phyloP scores from a whole-genome alignment of 2,888 invertebrate species.

The Andrena praecox region DNA sequence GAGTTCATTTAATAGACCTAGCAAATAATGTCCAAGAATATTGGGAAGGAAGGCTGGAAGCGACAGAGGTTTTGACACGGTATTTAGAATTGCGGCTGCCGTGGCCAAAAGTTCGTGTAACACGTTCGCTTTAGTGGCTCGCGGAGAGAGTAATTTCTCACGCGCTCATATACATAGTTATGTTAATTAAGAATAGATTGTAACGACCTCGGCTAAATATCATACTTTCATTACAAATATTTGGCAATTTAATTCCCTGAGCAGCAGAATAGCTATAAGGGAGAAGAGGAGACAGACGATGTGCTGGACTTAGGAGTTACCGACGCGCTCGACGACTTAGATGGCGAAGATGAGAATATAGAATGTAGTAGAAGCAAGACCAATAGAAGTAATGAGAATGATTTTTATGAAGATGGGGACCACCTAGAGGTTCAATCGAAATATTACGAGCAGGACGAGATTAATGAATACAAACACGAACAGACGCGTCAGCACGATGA shows the following conservation, averaged over 20 bases:
- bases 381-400: slow-evolving; percentile 76
- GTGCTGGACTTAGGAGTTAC: slow-evolving; percentile 84
- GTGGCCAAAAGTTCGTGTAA: background rate
- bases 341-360: slow-evolving; percentile 83
- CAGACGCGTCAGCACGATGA: slow-evolving; percentile 67
- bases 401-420: slow-evolving; percentile 80
- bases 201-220: slow-evolving; percentile 57
- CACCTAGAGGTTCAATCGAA: slow-evolving; percentile 66
- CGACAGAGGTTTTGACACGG: background rate
- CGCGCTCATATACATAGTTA: slow-evolving; percentile 25
- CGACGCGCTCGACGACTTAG: slow-evolving; percentile 83
- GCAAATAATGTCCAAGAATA: slow-evolving; percentile 6
- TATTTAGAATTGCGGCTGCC: background rate
- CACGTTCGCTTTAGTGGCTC: slow-evolving; percentile 8
- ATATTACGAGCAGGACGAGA: slow-evolving; percentile 76
- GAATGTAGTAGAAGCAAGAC: slow-evolving; percentile 79
- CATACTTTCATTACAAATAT: slow-evolving; percentile 73
- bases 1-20: background rate
- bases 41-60: background rate
- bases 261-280: slow-evolving; percentile 84
- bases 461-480: slow-evolving; percentile 63
- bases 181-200: slow-evolving; percentile 60
- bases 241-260: slow-evolving; percentile 82
- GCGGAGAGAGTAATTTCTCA: slow-evolving; percentile 19
- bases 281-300: slow-evolving; percentile 85